Conservation (phyloP, 2,113 vertebrate species). For the Heteronetta atricapilla region DNA sequence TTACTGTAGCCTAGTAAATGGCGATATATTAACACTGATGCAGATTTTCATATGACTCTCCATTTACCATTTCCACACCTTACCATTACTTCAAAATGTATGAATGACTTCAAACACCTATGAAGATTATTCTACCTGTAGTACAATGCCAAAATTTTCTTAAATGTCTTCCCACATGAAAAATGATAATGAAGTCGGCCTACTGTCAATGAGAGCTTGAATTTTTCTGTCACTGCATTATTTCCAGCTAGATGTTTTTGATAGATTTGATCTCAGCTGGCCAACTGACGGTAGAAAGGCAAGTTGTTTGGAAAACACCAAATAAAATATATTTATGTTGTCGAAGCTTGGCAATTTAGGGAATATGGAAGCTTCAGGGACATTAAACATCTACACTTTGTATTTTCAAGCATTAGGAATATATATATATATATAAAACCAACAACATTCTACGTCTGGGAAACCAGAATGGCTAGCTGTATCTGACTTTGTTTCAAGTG, state of each 20-base stretch:
- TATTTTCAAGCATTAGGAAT: background rate
- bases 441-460: too few relatives aligned
- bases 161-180: background rate
- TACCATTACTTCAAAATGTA: background rate
- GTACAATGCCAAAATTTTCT: background rate
- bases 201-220: background rate
- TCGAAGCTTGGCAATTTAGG: background rate
- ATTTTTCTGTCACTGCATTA: background rate
- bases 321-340: background rate
- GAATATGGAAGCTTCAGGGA: background rate
- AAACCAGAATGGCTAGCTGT: background rate
- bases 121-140: background rate
- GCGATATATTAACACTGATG: background rate
- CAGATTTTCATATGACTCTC: background rate
- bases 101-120: background rate
- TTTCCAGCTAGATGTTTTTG: background rate
- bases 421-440: too few relatives aligned
- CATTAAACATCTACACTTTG: background rate
- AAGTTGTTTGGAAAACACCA: background rate
- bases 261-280: background rate
- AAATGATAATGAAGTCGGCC: background rate
- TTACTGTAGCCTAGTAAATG: background rate
- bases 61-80: background rate
- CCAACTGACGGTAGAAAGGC: background rate
- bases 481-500: background rate